Conservation (phyloP, 2,113 vertebrate genomes). For the Polypterus bichir region DNA sequence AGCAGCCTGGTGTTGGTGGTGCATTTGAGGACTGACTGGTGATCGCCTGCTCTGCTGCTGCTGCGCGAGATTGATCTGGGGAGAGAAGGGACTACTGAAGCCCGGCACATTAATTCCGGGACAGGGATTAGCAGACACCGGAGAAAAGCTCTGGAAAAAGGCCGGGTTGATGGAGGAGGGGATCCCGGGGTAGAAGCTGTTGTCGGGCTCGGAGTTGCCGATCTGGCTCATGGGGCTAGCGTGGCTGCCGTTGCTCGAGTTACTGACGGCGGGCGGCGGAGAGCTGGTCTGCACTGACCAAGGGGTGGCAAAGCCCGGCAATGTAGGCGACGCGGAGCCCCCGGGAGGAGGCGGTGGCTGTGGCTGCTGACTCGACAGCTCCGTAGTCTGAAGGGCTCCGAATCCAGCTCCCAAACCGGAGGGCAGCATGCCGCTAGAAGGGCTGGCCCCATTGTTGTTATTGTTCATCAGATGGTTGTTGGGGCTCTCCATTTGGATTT, state of each 20-base stretch:
- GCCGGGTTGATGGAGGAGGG: conserved; percentile 83
- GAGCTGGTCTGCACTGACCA: conserved; percentile 88
- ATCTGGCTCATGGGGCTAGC: conserved; percentile 57
- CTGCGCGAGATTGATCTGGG: conserved; percentile 72
- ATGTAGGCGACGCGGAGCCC: conserved; percentile 67
- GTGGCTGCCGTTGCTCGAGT: conserved; percentile 37
- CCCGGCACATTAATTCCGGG: conserved; percentile 64
- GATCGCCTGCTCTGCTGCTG: conserved; percentile 71
- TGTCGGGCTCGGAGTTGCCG: conserved; percentile 67
- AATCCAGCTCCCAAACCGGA: conserved; percentile 69
- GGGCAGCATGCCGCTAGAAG: conserved; percentile 51
- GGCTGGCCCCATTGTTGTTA: conserved; percentile 35
- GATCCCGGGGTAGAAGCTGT: conserved; percentile 78
- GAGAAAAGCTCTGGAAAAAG: conserved; percentile 85
- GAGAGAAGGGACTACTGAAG: conserved; percentile 75
- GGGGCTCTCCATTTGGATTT: conserved; percentile 60
- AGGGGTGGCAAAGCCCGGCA: conserved; percentile 80
- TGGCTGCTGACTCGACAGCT: conserved; percentile 48
- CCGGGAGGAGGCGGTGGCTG: conserved; percentile 39
- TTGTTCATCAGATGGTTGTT: conserved; percentile 61
- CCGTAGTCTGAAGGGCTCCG: conserved; percentile 65
- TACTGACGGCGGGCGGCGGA: conserved; percentile 56
- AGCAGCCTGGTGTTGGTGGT: conserved; percentile 63
- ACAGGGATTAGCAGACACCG: conserved; percentile 71
- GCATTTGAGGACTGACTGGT: conserved; percentile 76